Evolutionary conservation across 2,113 vertebrate genomes (phyloP), one percentile per base, ranked within the genome.

Genomic region (Pagrus major): DNA sequence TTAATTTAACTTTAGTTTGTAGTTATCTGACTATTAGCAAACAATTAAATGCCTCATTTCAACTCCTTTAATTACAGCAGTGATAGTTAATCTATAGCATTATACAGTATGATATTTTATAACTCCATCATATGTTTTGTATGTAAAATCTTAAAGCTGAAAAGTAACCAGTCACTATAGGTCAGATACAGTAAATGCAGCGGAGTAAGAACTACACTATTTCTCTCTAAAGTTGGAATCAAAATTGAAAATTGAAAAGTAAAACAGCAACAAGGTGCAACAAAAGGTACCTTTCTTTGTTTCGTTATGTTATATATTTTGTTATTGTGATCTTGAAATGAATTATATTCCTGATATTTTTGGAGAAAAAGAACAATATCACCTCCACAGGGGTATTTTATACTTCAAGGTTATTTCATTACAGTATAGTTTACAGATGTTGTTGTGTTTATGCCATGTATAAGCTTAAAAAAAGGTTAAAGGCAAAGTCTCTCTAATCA

Each of bases 401-500:
- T 37, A 58, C 23, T 18, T 1, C 11, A 65, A n/a, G 4, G 23
- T 52, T 66, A 27, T 14, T 71, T 3, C 16, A 35, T n/a, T 52
- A 18, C n/a, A 49, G 8, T 39, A n/a, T 12, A 23, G 35, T 76
- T 49, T 33, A 29, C 3, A 61, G 1, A 6, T 55, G 14, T 27
- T 56, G 29, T 44, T 68, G 49, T 51, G 60, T 76, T 35, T 18
- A 47, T 12, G 10, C 4, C 12, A 5, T 51, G 6, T 15, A 44
- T 3, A 52, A 23, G 10, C 6, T 23, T 4, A 51, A 79, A 71
- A 66, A 42, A 27, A 71, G 42, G 39, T 68, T n/a, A 41, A 35
- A 63, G 4, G 46, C n/a, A 75, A 75, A 78, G 77, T 72, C 83
- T 51, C 46, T 71, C 11, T 81, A 39, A 73, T 83, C 76, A 71